These are phyloP conservation scores for Calosoma granatense DNA, from an alignment of 1,140 invertebrate species.

Conservation along the genomic window DNA sequence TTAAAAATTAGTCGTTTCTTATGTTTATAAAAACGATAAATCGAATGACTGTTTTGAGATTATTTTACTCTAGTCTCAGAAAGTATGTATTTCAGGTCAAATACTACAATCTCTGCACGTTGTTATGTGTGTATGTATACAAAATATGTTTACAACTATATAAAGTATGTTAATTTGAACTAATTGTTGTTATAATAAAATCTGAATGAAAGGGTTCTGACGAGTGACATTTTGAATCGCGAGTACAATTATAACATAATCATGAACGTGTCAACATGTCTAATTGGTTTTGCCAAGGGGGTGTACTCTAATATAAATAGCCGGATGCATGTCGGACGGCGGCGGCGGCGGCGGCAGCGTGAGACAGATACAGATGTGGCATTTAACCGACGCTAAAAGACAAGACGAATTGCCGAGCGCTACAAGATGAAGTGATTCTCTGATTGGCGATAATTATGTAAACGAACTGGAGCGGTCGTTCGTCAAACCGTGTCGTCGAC, in stretches of 20 bases:
- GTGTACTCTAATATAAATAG: slow-evolving; percentile 1
- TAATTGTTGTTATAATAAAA: too few relatives aligned
- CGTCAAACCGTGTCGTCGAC: background rate
- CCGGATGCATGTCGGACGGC: background rate
- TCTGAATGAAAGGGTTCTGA: too few relatives aligned
- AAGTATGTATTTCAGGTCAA: too few relatives aligned
- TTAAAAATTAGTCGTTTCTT: too few relatives aligned
- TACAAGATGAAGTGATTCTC: background rate
- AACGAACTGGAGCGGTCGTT: background rate
- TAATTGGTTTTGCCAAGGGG: background rate
- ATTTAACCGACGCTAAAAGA: slow-evolving; percentile 3
- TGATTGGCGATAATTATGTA: slow-evolving; percentile 2
- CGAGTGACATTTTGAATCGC: background rate
- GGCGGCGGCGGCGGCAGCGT: background rate
- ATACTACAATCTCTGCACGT: too few relatives aligned
- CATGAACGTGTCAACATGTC: background rate
- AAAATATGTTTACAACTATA: too few relatives aligned
- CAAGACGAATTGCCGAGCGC: background rate
- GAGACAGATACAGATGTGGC: slow-evolving; percentile 1
- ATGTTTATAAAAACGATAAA: too few relatives aligned
- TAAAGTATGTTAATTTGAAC: too few relatives aligned
- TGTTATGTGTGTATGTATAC: too few relatives aligned
- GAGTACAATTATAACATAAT: background rate
- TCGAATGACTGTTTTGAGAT: too few relatives aligned
- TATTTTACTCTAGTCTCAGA: too few relatives aligned